phyloP scores from a whole-genome alignment of 1,140 invertebrate species.

The Brachionus rubens region DNA sequence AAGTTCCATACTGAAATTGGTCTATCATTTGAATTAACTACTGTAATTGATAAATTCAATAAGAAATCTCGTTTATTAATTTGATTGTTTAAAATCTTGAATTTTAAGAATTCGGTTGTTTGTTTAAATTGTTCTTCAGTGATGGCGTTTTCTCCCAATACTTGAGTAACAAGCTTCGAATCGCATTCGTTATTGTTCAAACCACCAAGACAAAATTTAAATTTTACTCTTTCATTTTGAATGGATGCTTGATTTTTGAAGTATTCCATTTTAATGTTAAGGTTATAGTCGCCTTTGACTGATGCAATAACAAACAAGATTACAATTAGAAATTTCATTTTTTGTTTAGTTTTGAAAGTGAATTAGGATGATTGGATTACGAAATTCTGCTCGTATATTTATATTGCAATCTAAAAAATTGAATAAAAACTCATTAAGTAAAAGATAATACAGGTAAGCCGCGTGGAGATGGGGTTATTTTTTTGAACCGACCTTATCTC shows the following conservation, averaged over 20 bases:
- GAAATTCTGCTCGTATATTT: not conserved
- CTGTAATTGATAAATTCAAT: slow-evolving; percentile 23
- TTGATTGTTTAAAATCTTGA: slow-evolving; percentile 1
- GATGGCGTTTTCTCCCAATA: not conserved
- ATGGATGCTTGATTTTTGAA: not conserved
- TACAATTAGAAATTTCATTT: slow-evolving; percentile 13
- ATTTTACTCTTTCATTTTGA: slow-evolving; percentile 21
- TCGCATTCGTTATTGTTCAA: not conserved
- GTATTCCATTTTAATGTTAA: slow-evolving; percentile 22
- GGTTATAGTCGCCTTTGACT: slow-evolving; percentile 1
- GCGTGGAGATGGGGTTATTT: not conserved
- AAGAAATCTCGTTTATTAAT: not conserved
- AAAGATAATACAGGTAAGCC: not conserved
- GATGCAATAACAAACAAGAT: not conserved
- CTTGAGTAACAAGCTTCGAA: not conserved
- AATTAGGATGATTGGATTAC: not conserved
- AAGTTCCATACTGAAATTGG: slow-evolving; percentile 9
- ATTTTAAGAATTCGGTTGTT: slow-evolving; percentile 22
- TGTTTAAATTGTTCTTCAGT: slow-evolving; percentile 38
- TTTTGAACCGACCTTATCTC: not conserved
- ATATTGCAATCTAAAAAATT: not conserved
- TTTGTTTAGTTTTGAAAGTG: not conserved
- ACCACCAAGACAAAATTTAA: slow-evolving; percentile 13
- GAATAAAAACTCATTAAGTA: not conserved
- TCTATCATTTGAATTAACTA: not conserved